A percentile compares a stretch with the other conserved stretches of the same genome.
Conservation (phyloP, 2,113 vertebrate genomes). For the Clupea harengus region DNA sequence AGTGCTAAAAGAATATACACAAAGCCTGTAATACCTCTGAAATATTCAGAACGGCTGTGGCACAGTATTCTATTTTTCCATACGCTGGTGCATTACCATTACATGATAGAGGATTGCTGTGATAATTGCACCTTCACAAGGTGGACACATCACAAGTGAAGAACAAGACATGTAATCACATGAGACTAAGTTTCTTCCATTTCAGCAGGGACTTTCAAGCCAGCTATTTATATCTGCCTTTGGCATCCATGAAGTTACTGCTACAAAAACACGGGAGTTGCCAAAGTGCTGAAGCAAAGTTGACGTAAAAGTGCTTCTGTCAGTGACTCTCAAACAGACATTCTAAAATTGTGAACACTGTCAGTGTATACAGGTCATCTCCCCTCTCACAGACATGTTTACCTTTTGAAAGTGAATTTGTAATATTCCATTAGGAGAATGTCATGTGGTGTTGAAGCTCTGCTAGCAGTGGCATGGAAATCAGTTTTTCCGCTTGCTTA, state of each 20-base stretch:
- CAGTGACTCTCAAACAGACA: neutral
- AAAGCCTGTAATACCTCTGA: neutral
- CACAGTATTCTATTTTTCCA: neutral
- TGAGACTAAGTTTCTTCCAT: neutral
- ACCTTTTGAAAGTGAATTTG: neutral
- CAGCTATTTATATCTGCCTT: neutral
- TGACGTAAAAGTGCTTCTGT: neutral
- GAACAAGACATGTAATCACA: neutral
- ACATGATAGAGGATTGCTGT: neutral
- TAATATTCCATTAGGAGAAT: slow-evolving; percentile 4
- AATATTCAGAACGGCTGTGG: neutral
- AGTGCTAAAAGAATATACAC: neutral
- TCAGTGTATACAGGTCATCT: neutral
- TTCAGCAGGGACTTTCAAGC: neutral
- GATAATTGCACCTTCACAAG: neutral
- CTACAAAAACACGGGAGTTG: neutral
- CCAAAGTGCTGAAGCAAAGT: neutral
- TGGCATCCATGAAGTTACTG: neutral
- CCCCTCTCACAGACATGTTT: neutral
- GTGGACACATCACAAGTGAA: neutral
- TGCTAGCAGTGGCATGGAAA: neutral
- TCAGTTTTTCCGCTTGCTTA: neutral
- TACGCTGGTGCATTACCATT: neutral
- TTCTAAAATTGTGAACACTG: neutral
- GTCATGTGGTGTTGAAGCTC: neutral